Percentiles rank a stretch among this genome's conserved stretches.
Evolutionary conservation across 1,140 invertebrate species (phyloP).

Genomic region (Drosophila ficusphila): DNA sequence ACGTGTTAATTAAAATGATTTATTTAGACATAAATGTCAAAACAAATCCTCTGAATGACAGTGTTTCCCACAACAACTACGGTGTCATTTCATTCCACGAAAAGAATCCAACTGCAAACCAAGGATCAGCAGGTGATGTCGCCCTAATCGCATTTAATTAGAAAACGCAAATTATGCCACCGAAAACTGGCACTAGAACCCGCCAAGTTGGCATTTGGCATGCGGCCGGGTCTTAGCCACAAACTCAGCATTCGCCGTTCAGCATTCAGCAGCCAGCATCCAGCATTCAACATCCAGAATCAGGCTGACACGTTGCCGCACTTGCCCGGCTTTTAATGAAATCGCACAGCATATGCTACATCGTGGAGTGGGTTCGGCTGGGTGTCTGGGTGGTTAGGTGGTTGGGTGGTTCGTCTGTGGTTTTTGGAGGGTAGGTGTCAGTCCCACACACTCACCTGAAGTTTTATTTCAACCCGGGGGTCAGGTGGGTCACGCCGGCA

Average conservation of each 20-base stretch:
- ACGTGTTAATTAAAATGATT: no score
- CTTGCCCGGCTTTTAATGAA: conserved; percentile 58
- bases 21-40: no score
- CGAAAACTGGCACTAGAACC: conserved; percentile 30
- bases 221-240: conserved; percentile 28
- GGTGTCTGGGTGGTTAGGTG: conserved; percentile 12
- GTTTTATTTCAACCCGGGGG: conserved; percentile 57
- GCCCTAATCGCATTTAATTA: conserved; percentile 47
- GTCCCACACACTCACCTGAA: conserved; percentile 35
- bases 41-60: no score
- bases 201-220: conserved; percentile 46
- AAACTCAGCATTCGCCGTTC: conserved; percentile 29
- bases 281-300: conserved; percentile 3
- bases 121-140: neutral
- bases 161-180: conserved; percentile 56
- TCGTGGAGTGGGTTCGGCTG: neutral
- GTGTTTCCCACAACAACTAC: neutral
- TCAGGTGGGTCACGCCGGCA: conserved; percentile 61
- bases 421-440: conserved; percentile 3
- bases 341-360: conserved; percentile 55
- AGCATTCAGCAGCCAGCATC: neutral
- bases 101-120: neutral
- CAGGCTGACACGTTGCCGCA: conserved; percentile 37
- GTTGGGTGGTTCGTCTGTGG: neutral
- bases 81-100: neutral